Evolutionary conservation across 2,113 vertebrate species (phyloP), one percentile per base, ranked within the genome.

Genomic region (Mus pahari): DNA sequence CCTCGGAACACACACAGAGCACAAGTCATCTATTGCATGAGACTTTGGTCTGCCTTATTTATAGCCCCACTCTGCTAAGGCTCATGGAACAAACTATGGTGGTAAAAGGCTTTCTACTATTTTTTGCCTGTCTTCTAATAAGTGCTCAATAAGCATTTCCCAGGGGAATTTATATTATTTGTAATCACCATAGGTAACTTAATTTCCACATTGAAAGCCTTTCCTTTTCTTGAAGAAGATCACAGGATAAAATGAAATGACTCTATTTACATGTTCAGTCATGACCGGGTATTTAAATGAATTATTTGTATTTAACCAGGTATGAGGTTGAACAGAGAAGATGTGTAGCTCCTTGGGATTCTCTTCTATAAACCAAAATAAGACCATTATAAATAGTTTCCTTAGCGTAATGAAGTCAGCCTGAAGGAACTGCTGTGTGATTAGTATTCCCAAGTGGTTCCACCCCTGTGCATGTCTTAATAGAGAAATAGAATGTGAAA

Each of bases 251-350:
- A 39, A 94, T 78, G 71, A 89, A 26, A 89, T 33, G 31, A 71
- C 31, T 64, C 42, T 92, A 82, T 78, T 92, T 96, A 48, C 75
- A 64, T 91, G n/a, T 90, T 77, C 83, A 75, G 50, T 81, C 86
- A 58, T 93, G 74, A 33, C 28, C 53, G 13, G 68, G 58, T 89
- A 74, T 95, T 97, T 96, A 89, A 94, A 92, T 89, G 36, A 92
- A 90, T 55, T 70, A 70, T 90, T 94, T 92, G 48, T 90, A 73
- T 81, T 97, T 87, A 88, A 89, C 36, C 79, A 31, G 70, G n/a
- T 77, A 39, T 82, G 73, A 45, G 73, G 81, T 73, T 71, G 90
- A 93, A 87, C 26, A 48, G 50, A 92, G 50, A 53, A 79, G 83
- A 90, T 50, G n/a, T 66, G 64, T 48, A 89, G 60, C 62, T 75